Percentiles rank a stretch among this genome's conserved stretches.
Conservation (phyloP, 1,140 invertebrate genomes). For the Phymorhynchus buccinoides region DNA sequence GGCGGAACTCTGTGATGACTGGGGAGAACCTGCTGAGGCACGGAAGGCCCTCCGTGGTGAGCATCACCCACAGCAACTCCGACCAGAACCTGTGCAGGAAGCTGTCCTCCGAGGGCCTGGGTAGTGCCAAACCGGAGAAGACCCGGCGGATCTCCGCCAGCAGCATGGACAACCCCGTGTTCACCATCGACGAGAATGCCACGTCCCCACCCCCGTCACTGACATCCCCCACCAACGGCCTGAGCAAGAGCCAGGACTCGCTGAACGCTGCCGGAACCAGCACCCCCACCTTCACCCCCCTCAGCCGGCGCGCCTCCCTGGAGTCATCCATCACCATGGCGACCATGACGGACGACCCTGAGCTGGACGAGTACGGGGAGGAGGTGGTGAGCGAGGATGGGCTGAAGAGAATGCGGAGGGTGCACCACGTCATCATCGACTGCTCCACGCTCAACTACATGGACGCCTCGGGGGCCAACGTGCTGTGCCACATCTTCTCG, state of each 20-base stretch:
- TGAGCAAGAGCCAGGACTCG: conserved; percentile 19
- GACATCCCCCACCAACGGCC: not conserved
- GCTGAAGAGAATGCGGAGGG: conserved; percentile 57
- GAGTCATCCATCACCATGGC: conserved; percentile 45
- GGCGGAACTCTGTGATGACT: conserved; percentile 44
- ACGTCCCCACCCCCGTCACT: not conserved
- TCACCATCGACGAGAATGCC: conserved; percentile 46
- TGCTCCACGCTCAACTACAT: conserved; percentile 72
- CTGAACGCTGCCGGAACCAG: not conserved
- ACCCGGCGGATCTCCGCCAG: conserved; percentile 44
- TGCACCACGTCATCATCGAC: conserved; percentile 72
- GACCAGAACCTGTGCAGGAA: not conserved
- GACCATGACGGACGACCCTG: conserved; percentile 57
- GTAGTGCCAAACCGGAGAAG: conserved; percentile 4
- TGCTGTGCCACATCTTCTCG: conserved; percentile 66
- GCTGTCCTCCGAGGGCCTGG: not conserved
- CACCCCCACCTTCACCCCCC: not conserved
- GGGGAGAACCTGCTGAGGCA: conserved; percentile 36
- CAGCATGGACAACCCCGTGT: conserved; percentile 53
- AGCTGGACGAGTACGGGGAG: conserved; percentile 66
- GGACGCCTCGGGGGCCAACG: conserved; percentile 73
- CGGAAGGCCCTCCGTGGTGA: not conserved
- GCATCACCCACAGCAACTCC: not conserved
- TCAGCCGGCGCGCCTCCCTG: conserved; percentile 27
- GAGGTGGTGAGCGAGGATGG: conserved; percentile 62